phyloP scores from a whole-genome alignment of 1,140 invertebrate genomes.

The Microplitis demolitor region DNA sequence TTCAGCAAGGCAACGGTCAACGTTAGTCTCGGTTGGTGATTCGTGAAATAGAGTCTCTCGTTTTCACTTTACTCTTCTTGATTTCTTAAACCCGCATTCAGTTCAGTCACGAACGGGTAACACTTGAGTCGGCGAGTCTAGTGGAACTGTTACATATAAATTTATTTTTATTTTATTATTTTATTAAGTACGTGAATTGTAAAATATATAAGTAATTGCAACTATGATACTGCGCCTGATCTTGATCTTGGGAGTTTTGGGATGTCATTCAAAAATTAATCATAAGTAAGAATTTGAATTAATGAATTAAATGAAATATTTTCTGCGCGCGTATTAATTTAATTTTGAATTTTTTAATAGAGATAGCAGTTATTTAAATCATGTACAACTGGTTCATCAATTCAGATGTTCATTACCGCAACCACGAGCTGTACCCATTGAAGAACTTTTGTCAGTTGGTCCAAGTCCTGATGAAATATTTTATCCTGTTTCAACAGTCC shows the following conservation, averaged over 20 bases:
- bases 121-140: constrained; percentile 1
- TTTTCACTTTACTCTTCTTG: too few species aligned
- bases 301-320: too few species aligned
- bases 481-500: constrained; percentile 53
- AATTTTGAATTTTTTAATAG: constrained; percentile 29
- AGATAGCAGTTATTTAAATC: constrained; percentile 50
- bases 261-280: not conserved
- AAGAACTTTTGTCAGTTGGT: constrained; percentile 47
- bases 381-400: constrained; percentile 51
- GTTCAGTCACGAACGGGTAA: not conserved
- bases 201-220: too few species aligned
- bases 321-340: not conserved
- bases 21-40: too few species aligned
- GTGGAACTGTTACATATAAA: not conserved
- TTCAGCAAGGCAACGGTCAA: not conserved
- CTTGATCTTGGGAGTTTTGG: too few species aligned
- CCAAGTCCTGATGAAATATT: constrained; percentile 52
- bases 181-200: too few species aligned
- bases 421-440: constrained; percentile 46
- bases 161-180: not conserved
- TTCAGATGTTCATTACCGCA: constrained; percentile 52
- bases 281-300: not conserved
- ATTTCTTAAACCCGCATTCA: too few species aligned
- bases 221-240: too few species aligned
- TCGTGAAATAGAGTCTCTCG: not conserved